Evolutionary conservation across 2,797 vertebrate species (phyloP).

Genomic region (Adelosebastes latens): DNA sequence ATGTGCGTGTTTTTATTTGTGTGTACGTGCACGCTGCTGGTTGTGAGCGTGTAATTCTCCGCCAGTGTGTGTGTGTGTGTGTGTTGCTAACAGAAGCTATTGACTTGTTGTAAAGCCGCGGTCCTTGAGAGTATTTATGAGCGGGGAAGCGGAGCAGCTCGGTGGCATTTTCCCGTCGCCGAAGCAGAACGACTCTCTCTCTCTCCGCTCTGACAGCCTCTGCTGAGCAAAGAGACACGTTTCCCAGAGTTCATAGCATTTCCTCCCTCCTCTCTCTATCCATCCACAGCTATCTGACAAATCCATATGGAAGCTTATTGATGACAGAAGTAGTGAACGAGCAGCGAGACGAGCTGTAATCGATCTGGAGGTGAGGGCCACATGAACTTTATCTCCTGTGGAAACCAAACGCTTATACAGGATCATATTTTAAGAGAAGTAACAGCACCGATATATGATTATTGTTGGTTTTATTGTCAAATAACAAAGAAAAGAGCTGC

Average conservation of each 20-base stretch:
- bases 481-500: background rate
- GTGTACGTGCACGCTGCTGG: constrained; percentile 17
- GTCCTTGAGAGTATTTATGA: constrained; percentile 84
- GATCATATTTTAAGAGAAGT: background rate
- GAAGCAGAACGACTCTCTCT: constrained; percentile 70
- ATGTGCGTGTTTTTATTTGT: constrained; percentile 64
- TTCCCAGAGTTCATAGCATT: constrained; percentile 59
- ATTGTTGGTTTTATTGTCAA: background rate
- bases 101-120: constrained; percentile 79
- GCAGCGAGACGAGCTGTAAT: constrained; percentile 20
- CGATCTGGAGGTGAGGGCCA: constrained; percentile 13
- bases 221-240: constrained; percentile 63
- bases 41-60: constrained; percentile 21
- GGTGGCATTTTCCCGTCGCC: constrained; percentile 71
- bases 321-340: constrained; percentile 42
- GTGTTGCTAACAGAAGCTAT: constrained; percentile 74
- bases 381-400: background rate
- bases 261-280: constrained; percentile 17
- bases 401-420: background rate
- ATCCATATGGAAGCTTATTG: constrained; percentile 53
- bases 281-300: constrained; percentile 52
- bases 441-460: rapidly evolving
- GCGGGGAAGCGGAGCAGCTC: constrained; percentile 67
- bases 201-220: constrained; percentile 60
- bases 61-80: constrained; percentile 44